Base-by-base conservation (phyloP, 37 sponge, comb jelly and placozoan genomes). In the Chondrosia reniformis region DNA sequence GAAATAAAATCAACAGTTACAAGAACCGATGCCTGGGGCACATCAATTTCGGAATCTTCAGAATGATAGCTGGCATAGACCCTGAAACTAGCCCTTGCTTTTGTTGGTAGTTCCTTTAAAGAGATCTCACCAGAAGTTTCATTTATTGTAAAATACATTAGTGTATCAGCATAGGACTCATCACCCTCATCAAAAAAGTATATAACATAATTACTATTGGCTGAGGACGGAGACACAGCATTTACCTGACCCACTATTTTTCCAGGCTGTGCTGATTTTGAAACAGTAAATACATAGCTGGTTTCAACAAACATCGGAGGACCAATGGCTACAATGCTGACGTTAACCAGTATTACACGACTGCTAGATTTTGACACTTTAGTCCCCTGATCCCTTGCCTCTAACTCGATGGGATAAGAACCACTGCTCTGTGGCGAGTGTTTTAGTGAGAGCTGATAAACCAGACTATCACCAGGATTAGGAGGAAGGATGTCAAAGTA, bases 401-500 rank as follows among this genome's bases (percentile, higher is more conserved):
- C 24, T 1, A 69, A 25, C n/a, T 34, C 8, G 1, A 69, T 21
- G 6, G 41, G 22, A 39, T 43, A 69, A 10, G 41, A 4, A 21
- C 41, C 22, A 13, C 72, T 44, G 42, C 44, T 69, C 22, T 41
- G 72, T 2, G 72, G 72, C 2, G 15, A 39, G 8, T 21, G 8
- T 9, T 41, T 69, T 34, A 69, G 41, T 17, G 40, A 39, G 24
- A 69, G 4, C 42, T 44, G 4, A 28, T 56, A 24, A 24, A 25
- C 4, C 7, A 24, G 39, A 1, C 44, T 38, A 25, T 24, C 43
- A 6, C 36, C 62, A 24, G 80, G 83, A 4, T 24, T 36, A 0
- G 76, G 54, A 13, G 22, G 62, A 0, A 10, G 39, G 4, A 91
- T 63, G 0, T 28, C 33, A 36, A 91, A 91, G 65, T 34, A 55